Conservation (phyloP, 2,113 vertebrate genomes). For the Aramus guarauna region DNA sequence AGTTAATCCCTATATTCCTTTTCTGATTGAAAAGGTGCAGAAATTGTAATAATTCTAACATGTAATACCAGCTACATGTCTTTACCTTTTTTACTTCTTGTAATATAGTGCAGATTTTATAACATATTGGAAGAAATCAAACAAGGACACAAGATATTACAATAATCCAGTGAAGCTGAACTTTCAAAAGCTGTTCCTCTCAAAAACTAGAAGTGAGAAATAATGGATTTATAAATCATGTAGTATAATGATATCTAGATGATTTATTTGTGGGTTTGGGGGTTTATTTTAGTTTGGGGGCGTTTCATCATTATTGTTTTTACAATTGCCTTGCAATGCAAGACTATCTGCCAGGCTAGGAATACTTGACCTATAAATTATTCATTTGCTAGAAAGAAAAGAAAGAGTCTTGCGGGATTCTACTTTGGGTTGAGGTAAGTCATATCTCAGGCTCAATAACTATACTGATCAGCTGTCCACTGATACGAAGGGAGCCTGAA, state of each 20-base stretch:
- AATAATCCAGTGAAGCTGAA: background rate
- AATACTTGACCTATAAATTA: background rate
- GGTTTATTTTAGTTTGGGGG: background rate
- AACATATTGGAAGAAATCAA: background rate
- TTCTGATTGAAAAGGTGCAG: background rate
- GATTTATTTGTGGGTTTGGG: background rate
- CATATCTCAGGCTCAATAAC: background rate
- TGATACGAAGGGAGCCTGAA: background rate
- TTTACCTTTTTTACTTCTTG: background rate
- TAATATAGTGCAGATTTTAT: background rate
- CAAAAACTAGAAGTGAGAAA: background rate
- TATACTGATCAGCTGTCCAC: background rate
- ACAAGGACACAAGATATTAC: background rate
- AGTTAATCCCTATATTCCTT: background rate
- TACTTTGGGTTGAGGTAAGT: background rate
- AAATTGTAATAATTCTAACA: background rate
- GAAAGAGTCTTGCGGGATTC: background rate
- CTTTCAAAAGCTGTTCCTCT: background rate
- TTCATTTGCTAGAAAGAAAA: background rate
- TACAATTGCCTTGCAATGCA: background rate
- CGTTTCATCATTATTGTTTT: background rate
- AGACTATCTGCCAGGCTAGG: background rate
- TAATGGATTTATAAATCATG: background rate
- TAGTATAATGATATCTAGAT: background rate
- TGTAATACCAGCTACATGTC: background rate